These are phyloP conservation scores for Drosophila mayri DNA, from an alignment of 1,140 invertebrate species.

Conservation along the genomic window DNA sequence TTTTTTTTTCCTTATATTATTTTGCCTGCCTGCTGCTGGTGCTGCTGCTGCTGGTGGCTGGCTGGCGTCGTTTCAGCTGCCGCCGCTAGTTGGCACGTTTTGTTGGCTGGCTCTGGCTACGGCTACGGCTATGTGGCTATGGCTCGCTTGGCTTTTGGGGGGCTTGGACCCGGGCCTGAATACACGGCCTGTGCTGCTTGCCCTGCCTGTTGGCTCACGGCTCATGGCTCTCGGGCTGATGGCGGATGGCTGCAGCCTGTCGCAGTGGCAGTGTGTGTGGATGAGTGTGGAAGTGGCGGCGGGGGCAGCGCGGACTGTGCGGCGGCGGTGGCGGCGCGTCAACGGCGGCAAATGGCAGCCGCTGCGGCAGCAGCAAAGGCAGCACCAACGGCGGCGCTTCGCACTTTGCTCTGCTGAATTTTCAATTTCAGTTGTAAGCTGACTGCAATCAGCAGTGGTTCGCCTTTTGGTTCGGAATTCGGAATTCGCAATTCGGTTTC, in stretches of 20 bases:
- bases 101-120: slow-evolving; percentile 65
- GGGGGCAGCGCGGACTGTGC: slow-evolving; percentile 28
- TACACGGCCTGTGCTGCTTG: slow-evolving; percentile 36
- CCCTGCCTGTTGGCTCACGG: slow-evolving; percentile 30
- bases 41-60: slow-evolving; percentile 46
- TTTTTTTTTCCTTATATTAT: slow-evolving; percentile 64
- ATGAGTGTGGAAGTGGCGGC: slow-evolving; percentile 12
- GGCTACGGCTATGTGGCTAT: slow-evolving; percentile 24
- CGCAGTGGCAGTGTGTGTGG: slow-evolving; percentile 44
- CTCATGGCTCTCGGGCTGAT: slow-evolving; percentile 43
- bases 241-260: slow-evolving; percentile 73
- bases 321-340: slow-evolving; percentile 53
- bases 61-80: slow-evolving; percentile 60
- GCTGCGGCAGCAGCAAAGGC: slow-evolving; percentile 30
- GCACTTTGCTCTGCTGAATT: slow-evolving; percentile 85
- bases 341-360: slow-evolving; percentile 34
- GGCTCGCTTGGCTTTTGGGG: slow-evolving; percentile 68
- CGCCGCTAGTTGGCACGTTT: slow-evolving; percentile 74
- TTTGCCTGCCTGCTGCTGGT: slow-evolving; percentile 67
- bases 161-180: slow-evolving; percentile 55
- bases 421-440: slow-evolving; percentile 85
- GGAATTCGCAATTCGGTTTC: slow-evolving; percentile 57
- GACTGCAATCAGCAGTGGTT: slow-evolving; percentile 85
- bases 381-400: slow-evolving; percentile 65
- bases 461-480: slow-evolving; percentile 55